A percentile compares a stretch with the other conserved stretches of the same genome.
Conservation (phyloP, 2,113 vertebrate genomes). For the Mungos mungo region DNA sequence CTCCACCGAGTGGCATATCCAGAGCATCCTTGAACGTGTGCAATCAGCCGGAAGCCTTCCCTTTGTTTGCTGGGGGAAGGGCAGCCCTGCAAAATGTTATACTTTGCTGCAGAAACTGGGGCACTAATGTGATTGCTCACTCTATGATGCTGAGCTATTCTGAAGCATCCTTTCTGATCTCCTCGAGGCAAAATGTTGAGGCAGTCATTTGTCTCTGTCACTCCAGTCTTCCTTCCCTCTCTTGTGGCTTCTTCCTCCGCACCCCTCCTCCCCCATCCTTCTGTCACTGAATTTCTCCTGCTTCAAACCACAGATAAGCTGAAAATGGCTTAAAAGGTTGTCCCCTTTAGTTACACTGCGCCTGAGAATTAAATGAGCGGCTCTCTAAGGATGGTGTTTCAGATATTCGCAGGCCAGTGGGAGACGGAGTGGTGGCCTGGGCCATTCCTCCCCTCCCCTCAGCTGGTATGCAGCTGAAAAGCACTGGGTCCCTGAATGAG, state of each 20-base stretch:
- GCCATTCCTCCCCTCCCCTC: not conserved
- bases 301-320: not conserved
- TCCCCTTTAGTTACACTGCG: constrained; percentile 6
- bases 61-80: not conserved
- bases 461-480: not conserved
- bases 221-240: not conserved
- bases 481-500: not conserved
- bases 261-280: too few relatives aligned
- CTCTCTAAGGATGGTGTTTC: not conserved
- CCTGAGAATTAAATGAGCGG: not conserved
- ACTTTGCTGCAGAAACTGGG: constrained; percentile 44
- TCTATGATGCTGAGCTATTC: constrained; percentile 52
- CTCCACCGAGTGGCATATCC: fast-evolving
- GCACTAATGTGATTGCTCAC: constrained; percentile 41
- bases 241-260: too few relatives aligned
- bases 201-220: constrained; percentile 58
- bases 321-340: constrained; percentile 4
- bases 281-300: not conserved
- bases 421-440: not conserved
- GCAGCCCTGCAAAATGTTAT: not conserved
- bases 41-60: not conserved
- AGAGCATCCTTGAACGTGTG: not conserved
- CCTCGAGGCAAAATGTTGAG: constrained; percentile 33
- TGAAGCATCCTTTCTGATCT: constrained; percentile 43
- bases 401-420: not conserved